Evolutionary conservation across 1,140 invertebrate species (phyloP).

Genomic region (Hestina assimilis): DNA sequence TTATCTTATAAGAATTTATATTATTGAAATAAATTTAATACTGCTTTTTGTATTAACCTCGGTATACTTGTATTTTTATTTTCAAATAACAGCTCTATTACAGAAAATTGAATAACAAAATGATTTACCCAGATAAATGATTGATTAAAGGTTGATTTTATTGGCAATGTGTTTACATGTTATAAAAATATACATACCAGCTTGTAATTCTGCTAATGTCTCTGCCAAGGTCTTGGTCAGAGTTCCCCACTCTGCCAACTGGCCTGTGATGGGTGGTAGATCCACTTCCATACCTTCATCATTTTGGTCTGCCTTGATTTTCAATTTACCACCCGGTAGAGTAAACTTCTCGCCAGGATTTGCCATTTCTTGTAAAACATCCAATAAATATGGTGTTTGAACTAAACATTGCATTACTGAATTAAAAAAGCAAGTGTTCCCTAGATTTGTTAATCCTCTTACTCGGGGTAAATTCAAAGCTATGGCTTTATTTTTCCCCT

Average conservation of each 20-base stretch:
- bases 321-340: constrained; percentile 84
- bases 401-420: constrained; percentile 95
- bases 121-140: no score
- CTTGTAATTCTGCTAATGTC: constrained; percentile 85
- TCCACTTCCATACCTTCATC: constrained; percentile 62
- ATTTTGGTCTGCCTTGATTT: constrained; percentile 58
- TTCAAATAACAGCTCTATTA: no score
- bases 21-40: no score
- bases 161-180: no score
- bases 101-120: no score
- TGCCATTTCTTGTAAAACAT: constrained; percentile 85
- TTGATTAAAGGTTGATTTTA: no score
- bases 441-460: constrained; percentile 90
- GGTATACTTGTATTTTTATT: no score
- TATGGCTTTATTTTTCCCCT: constrained; percentile 62
- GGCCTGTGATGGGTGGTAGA: constrained; percentile 82
- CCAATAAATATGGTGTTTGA: constrained; percentile 89
- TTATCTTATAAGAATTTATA: no score
- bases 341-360: constrained; percentile 83
- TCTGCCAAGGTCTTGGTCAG: constrained; percentile 84
- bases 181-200: constrained; percentile 40
- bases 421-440: constrained; percentile 98
- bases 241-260: constrained; percentile 84
- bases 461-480: constrained; percentile 73
- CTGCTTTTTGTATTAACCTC: no score